Percentiles rank a stretch among this genome's conserved stretches.
Conservation (phyloP, 2,797 vertebrate species). For the Pseudochirops cupreus region DNA sequence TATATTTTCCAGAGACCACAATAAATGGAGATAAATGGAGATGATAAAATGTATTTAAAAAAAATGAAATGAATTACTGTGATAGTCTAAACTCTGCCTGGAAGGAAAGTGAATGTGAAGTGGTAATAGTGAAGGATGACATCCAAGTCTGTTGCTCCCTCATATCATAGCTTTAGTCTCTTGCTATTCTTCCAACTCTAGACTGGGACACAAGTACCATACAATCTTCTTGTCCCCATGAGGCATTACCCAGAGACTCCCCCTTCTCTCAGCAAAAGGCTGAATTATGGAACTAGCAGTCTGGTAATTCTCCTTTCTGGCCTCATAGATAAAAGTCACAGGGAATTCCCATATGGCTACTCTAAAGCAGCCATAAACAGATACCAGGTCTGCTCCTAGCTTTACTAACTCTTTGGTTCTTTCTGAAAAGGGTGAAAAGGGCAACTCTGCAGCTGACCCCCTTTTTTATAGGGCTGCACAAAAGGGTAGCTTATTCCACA, state of each 20-base stretch:
- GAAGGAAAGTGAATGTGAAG: not conserved
- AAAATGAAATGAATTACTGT: not conserved
- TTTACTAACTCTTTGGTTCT: not conserved
- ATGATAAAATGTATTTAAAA: too few species aligned
- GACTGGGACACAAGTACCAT: not conserved
- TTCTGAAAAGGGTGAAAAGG: constrained; percentile 1
- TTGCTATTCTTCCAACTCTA: not conserved
- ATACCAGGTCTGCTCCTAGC: not conserved
- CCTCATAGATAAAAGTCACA: not conserved
- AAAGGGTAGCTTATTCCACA: not conserved
- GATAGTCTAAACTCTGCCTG: not conserved
- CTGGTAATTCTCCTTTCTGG: not conserved
- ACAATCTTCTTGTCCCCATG: not conserved
- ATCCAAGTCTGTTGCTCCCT: not conserved
- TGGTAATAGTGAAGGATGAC: not conserved
- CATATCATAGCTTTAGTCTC: not conserved
- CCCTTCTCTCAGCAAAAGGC: not conserved
- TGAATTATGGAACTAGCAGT: not conserved
- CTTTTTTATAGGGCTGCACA: not conserved
- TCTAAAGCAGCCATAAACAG: not conserved
- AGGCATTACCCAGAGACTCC: not conserved
- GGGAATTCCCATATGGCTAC: not conserved
- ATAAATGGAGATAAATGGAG: too few species aligned
- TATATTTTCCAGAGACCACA: not conserved
- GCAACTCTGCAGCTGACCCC: not conserved